Evolutionary conservation across 1,140 invertebrate genomes (phyloP).

Genomic region (Ptiloglossa arizonensis): DNA sequence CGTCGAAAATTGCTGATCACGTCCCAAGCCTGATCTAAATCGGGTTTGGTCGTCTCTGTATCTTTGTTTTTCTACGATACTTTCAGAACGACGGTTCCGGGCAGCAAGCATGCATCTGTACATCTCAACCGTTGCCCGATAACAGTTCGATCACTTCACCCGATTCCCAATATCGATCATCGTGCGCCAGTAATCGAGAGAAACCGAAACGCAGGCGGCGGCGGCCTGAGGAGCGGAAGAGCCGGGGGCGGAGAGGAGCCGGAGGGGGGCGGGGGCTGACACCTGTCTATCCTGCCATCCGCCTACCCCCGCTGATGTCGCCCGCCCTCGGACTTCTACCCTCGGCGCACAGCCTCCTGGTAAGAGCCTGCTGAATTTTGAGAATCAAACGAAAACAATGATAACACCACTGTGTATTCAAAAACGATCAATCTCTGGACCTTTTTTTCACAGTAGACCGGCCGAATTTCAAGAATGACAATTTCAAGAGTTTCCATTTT

Average conservation of each 20-base stretch:
- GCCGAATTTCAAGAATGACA: not conserved
- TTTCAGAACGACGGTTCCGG: conserved; percentile 77
- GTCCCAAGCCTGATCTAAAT: not conserved
- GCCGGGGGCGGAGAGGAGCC: conserved; percentile 80
- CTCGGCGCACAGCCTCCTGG: conserved; percentile 82
- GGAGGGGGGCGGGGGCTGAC: conserved; percentile 80
- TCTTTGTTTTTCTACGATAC: conserved; percentile 64
- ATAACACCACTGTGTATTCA: conserved; percentile 47
- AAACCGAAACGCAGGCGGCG: conserved; percentile 80
- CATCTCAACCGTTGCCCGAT: conserved; percentile 71
- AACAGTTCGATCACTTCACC: conserved; percentile 67
- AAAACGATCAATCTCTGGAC: not conserved
- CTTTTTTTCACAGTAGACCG: not conserved
- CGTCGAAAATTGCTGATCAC: not conserved
- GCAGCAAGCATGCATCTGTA: conserved; percentile 74
- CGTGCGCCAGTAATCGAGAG: conserved; percentile 67
- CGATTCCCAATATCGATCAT: conserved; percentile 69
- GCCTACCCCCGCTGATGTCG: conserved; percentile 80
- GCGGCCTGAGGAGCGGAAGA: conserved; percentile 80
- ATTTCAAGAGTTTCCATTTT: not conserved
- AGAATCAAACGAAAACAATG: conserved; percentile 19
- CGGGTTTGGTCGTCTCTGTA: conserved; percentile 43
- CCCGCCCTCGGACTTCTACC: conserved; percentile 82
- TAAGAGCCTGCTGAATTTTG: conserved; percentile 74
- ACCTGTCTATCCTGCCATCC: conserved; percentile 79